These are phyloP conservation scores for Adrianichthys oophorus DNA, from an alignment of 2,797 vertebrate species.

Conservation along the genomic window DNA sequence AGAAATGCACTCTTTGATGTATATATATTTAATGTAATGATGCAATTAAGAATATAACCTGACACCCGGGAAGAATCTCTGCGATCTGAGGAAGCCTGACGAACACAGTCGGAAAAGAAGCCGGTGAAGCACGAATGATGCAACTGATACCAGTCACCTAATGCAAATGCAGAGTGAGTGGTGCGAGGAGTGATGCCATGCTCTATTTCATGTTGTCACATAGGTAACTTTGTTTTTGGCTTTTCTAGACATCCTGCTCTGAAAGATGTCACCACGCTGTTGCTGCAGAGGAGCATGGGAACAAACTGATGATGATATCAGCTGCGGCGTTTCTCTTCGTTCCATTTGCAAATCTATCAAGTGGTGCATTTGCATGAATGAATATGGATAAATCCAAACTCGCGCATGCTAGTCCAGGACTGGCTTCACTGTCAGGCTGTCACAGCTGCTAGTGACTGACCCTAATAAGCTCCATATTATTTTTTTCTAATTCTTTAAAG, in stretches of 20 bases:
- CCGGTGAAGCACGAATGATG: no score
- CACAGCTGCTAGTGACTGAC: slow-evolving; percentile 8
- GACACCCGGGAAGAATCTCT: no score
- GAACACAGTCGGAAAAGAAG: no score
- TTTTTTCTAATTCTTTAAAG: slow-evolving; percentile 32
- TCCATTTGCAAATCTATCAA: not conserved
- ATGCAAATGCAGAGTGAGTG: no score
- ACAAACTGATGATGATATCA: no score
- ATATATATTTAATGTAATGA: no score
- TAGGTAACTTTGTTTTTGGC: not conserved
- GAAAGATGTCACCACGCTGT: not conserved
- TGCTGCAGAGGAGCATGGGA: not conserved
- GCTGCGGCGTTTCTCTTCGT: not conserved
- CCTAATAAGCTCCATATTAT: slow-evolving; percentile 26
- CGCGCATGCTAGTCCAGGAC: not conserved
- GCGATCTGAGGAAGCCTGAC: no score
- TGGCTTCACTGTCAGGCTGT: not conserved
- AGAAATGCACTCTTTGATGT: no score
- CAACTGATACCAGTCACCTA: no score
- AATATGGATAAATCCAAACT: slow-evolving; percentile 4
- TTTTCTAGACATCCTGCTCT: not conserved
- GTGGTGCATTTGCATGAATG: not conserved
- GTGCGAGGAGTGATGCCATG: not conserved
- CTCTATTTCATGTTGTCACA: not conserved
- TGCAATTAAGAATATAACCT: no score